A percentile compares a stretch with the other conserved stretches of the same genome.
phyloP scores from a whole-genome alignment of 2,113 vertebrate genomes.

The Rallus limicola region DNA sequence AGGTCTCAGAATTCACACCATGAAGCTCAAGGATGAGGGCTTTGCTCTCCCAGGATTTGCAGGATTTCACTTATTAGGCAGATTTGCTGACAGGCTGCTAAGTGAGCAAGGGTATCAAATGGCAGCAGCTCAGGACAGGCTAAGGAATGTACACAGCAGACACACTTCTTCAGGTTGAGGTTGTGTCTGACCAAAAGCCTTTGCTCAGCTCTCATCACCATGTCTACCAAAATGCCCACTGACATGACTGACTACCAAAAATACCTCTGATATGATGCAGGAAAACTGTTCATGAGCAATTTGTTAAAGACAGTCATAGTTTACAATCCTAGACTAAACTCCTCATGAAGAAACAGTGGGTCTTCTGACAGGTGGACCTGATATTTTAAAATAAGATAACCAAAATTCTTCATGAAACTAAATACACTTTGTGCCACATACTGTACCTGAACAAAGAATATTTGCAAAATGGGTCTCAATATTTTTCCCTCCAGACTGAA shows the following conservation, averaged over 20 bases:
- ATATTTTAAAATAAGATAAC: background rate
- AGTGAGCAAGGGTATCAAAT: background rate
- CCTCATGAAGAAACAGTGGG: background rate
- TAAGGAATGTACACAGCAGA: background rate
- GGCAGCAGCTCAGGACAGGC: background rate
- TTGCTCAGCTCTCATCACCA: background rate
- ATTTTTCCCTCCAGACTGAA: background rate
- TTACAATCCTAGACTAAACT: background rate
- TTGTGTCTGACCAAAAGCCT: background rate
- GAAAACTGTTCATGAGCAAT: background rate
- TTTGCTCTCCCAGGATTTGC: background rate
- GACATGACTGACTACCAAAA: background rate
- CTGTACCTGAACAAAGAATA: background rate
- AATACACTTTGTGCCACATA: background rate
- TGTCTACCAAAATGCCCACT: background rate
- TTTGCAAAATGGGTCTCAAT: background rate
- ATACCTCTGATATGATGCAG: background rate
- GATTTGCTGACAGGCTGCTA: background rate
- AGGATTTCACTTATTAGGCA: background rate
- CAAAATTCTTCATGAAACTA: background rate
- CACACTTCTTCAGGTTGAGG: background rate
- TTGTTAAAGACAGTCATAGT: background rate
- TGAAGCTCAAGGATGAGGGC: background rate
- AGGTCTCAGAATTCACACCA: background rate
- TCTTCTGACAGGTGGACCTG: background rate